Evolutionary conservation across 2,888 invertebrate species (phyloP), one percentile per base, ranked within the genome.

Genomic region (Biston stratarius): DNA sequence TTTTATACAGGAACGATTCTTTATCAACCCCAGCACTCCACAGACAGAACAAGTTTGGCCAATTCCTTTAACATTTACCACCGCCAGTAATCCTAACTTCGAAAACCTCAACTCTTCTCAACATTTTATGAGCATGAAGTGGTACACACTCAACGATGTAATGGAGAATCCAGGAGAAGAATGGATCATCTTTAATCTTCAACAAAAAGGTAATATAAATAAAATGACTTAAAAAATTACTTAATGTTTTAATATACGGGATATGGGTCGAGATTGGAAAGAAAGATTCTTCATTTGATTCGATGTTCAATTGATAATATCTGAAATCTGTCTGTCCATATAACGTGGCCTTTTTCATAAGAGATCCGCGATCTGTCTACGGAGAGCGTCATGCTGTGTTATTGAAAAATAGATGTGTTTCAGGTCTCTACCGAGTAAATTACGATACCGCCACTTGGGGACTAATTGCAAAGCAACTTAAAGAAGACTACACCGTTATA

Each of bases 341-440:
- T 38, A 38, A 8, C 6, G 6, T 6, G 6, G 3, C 0, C 11
- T 44, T 44, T 44, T 5, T 44, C 44, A 5, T n/a, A 12, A 44
- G 11, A 1, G 5, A 12, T 11, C n/a, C 11, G 3, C 10, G n/a
- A n/a, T n/a, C n/a, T n/a, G n/a, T n/a, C 3, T 24, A 24, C 3
- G 24, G 24, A 2, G 24, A 3, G 24, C 24, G 24, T 24, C 24
- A 24, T 24, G 3, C 24, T 24, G 24, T 24, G 24, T 24, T 24
- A 24, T 24, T 24, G 24, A 24, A 24, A 24, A 24, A 12, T 44
- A 8, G 1, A 44, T n/a, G 15, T 47, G 5, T 15, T 34, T 10
- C 3, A 95, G 96, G 95, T 61, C 95, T 94, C 61, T 96, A 96
- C 79, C 92, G 96, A 67, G 96, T 96, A 0, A 95, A 96, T 78